These are phyloP conservation scores for Aphelenchoides fujianensis DNA, from an alignment of 1,140 invertebrate species.

Conservation along the genomic window DNA sequence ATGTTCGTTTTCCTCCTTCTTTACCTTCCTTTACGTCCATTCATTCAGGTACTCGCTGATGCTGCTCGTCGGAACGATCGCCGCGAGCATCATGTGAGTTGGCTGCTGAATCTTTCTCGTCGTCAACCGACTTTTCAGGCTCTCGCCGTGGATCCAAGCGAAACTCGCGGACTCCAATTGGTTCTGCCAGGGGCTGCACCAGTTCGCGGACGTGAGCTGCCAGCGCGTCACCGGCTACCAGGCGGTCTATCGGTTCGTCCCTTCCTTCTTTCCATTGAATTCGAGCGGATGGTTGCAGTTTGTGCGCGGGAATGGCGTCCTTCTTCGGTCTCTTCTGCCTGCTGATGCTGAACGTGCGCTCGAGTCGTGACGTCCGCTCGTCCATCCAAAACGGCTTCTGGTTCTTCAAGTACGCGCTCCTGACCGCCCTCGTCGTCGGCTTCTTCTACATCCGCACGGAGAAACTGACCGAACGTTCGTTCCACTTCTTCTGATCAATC, in stretches of 20 bases:
- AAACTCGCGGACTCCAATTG: slow-evolving; percentile 68
- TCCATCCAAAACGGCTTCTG: slow-evolving; percentile 99
- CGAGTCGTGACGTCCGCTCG: slow-evolving; percentile 83
- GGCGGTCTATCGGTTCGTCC: slow-evolving; percentile 57
- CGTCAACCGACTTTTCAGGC: too few relatives aligned
- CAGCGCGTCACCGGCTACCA: slow-evolving; percentile 57
- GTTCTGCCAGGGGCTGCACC: slow-evolving; percentile 49
- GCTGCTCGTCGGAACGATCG: slow-evolving; percentile 81
- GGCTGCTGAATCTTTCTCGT: too few relatives aligned
- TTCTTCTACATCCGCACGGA: slow-evolving; percentile 93
- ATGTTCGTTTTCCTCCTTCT: too few relatives aligned
- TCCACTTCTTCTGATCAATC: too few relatives aligned
- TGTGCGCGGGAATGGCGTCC: slow-evolving; percentile 86
- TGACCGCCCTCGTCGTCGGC: slow-evolving; percentile 86
- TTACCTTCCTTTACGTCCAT: too few relatives aligned
- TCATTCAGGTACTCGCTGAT: slow-evolving; percentile 76
- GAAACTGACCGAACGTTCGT: slow-evolving; percentile 68
- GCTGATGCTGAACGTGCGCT: slow-evolving; percentile 88
- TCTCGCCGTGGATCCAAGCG: slow-evolving; percentile 81
- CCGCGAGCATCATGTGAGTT: slow-evolving; percentile 85
- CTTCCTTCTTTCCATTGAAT: slow-evolving; percentile 10
- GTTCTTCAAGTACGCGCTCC: slow-evolving; percentile 90
- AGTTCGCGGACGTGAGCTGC: slow-evolving; percentile 39
- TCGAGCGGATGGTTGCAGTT: slow-evolving; percentile 77
- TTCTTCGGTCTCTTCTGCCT: slow-evolving; percentile 90